Conservation (phyloP, 2,797 vertebrate genomes). For the Balearica regulorum region DNA sequence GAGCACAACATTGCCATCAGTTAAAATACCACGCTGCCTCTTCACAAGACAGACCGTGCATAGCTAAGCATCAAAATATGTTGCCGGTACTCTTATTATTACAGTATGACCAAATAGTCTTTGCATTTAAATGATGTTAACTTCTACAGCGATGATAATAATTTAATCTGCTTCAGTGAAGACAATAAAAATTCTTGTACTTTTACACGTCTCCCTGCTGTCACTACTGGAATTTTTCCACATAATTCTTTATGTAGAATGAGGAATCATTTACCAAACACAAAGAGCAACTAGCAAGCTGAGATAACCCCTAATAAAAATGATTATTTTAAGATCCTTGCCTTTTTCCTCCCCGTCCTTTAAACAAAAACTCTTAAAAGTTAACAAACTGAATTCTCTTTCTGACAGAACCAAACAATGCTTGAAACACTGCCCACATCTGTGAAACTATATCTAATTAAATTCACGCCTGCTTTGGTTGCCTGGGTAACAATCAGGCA, state of each 20-base stretch:
- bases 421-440: constrained; percentile 20
- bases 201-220: not conserved
- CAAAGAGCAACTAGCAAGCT: not conserved
- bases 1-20: not conserved
- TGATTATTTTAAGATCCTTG: not conserved
- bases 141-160: not conserved
- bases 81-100: not conserved
- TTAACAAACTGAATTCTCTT: not conserved
- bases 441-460: constrained; percentile 22
- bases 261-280: not conserved
- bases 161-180: constrained; percentile 29
- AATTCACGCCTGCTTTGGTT: constrained; percentile 11
- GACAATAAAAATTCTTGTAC: constrained; percentile 1
- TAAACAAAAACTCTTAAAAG: not conserved
- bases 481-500: constrained; percentile 46
- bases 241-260: not conserved
- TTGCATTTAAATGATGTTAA: constrained; percentile 18
- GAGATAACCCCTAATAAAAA: not conserved
- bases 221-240: not conserved
- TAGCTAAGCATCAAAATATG: constrained; percentile 2
- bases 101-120: not conserved
- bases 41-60: not conserved
- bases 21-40: not conserved
- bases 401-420: not conserved
- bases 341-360: not conserved